phyloP scores from a whole-genome alignment of 2,113 vertebrate genomes.

The Oreotrochilus melanogaster region DNA sequence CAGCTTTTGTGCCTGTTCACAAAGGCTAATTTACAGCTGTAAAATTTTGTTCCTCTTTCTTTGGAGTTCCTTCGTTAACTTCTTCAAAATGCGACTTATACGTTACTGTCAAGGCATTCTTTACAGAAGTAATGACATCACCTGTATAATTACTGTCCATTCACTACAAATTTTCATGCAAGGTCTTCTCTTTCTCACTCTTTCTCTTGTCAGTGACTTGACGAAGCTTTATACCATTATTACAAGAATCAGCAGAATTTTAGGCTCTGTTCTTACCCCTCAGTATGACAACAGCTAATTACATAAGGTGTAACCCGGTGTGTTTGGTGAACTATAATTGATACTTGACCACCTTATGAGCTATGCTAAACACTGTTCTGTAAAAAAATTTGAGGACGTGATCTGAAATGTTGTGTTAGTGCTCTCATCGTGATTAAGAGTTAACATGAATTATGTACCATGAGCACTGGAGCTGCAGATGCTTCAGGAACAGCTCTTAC shows the following conservation, averaged over 20 bases:
- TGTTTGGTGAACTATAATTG: not conserved
- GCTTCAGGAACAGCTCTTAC: not conserved
- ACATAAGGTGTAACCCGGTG: fast-evolving
- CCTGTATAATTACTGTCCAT: not conserved
- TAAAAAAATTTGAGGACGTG: not conserved
- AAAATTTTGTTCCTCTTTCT: not conserved
- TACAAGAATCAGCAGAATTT: not conserved
- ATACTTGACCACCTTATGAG: not conserved
- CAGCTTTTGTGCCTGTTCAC: not conserved
- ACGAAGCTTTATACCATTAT: not conserved
- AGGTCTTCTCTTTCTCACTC: not conserved
- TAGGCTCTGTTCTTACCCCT: not conserved
- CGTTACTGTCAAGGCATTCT: not conserved
- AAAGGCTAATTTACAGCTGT: not conserved
- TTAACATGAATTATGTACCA: not conserved
- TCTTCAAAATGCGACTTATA: not conserved
- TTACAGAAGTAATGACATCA: not conserved
- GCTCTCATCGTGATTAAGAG: not conserved
- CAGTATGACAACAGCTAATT: not conserved
- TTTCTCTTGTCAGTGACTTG: not conserved
- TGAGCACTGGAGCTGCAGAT: not conserved
- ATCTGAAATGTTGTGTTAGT: not conserved
- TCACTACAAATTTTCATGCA: not conserved
- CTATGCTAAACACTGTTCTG: not conserved
- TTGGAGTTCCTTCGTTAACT: not conserved